phyloP scores from a whole-genome alignment of 2,113 vertebrate genomes.

The Aleadryas rufinucha region DNA sequence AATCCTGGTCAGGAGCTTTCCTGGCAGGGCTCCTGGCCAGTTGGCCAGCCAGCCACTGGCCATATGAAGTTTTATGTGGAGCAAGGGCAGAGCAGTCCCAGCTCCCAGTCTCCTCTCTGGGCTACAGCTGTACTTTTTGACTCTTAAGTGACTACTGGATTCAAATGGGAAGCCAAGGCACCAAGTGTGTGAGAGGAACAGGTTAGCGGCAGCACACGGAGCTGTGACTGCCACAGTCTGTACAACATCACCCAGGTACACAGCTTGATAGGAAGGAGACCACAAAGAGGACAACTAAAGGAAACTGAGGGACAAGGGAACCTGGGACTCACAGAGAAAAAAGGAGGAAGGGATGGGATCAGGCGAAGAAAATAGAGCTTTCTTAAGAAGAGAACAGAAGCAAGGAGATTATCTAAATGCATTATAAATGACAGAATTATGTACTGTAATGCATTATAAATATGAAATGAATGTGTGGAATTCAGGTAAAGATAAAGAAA shows the following conservation, averaged over 20 bases:
- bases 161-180: not conserved
- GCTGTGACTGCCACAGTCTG: not conserved
- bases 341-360: not conserved
- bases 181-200: not conserved
- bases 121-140: not conserved
- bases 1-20: not conserved
- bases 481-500: not conserved
- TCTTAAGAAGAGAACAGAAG: not conserved
- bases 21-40: not conserved
- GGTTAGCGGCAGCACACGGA: accelerated
- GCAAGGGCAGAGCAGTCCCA: not conserved
- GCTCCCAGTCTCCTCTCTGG: not conserved
- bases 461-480: not conserved
- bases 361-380: not conserved
- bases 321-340: not conserved
- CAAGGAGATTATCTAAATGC: not conserved
- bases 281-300: not conserved
- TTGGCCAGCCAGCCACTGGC: accelerated
- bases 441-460: not conserved
- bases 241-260: not conserved
- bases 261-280: not conserved
- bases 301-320: not conserved
- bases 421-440: not conserved
- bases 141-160: not conserved
- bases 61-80: accelerated